A percentile compares a stretch with the other conserved stretches of the same genome.
Evolutionary conservation across 2,797 vertebrate species (phyloP).

Genomic region (Gymnopithys bicolor): DNA sequence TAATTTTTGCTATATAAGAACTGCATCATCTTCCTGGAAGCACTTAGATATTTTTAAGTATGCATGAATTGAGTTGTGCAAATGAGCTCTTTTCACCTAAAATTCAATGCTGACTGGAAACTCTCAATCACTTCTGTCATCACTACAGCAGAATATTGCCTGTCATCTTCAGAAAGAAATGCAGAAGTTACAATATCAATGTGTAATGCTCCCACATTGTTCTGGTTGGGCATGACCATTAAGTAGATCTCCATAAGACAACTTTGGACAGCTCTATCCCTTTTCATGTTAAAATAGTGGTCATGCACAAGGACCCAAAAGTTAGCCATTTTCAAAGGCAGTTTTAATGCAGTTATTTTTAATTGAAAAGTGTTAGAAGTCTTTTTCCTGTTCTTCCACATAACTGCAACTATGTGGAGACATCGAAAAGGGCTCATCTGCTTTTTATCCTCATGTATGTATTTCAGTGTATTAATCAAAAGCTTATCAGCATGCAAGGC

Average conservation of each 20-base stretch:
- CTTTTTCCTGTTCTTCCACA: background rate
- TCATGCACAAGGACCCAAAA: background rate
- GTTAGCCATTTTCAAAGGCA: background rate
- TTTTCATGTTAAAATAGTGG: background rate
- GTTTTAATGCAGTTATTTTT: background rate
- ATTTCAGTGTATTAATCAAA: background rate
- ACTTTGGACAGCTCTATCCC: background rate
- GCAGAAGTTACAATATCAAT: background rate
- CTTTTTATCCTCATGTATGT: background rate
- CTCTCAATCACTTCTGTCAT: background rate
- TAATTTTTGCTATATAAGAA: background rate
- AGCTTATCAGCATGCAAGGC: background rate
- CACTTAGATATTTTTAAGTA: background rate
- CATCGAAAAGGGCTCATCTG: background rate
- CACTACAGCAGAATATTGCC: background rate
- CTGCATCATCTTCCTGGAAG: background rate
- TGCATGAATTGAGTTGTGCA: background rate
- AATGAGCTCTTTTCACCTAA: background rate
- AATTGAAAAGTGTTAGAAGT: background rate
- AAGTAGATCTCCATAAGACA: background rate
- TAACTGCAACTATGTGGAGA: background rate
- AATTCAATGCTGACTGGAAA: background rate
- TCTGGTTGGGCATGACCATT: background rate
- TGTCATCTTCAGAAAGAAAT: background rate
- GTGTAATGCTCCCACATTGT: background rate